Base-by-base conservation (phyloP, 2,888 invertebrate genomes). In the Drosophila eohydei region DNA sequence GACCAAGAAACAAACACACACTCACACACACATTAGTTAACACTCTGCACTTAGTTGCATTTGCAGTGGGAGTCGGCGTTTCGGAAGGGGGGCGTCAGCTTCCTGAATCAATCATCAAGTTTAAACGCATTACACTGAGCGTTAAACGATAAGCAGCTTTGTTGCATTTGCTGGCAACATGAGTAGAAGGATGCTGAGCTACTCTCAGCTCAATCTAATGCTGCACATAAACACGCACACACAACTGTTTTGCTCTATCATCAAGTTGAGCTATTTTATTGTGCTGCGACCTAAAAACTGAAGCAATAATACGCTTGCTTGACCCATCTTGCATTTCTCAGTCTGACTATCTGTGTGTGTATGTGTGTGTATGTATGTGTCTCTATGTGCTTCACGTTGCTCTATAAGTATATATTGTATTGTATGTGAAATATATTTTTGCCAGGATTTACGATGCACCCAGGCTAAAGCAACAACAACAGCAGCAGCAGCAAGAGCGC, bases 91-190 rank as follows among this genome's bases (percentile, higher is more conserved):
- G 26, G 36, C 21, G 4, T 26, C 21, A 26, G 54, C 40, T 51
- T 65, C 44, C 67, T 36, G 68, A 88, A 84, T 84, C 84, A 84
- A 84, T 84, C 89, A 84, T 79, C 84, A 81, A 83, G 74, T 81
- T 88, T 88, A 88, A 84, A 87, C 84, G 84, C 84, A 84, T 84
- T 84, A 88, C 87, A 81, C 70, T 68, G 74, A 83, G 81, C 84
- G 83, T 84, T 86, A 86, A 88, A 73, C 84, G 84, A 88, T 84
- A 84, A 84, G 84, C 89, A 84, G 84, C 84, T 84, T 84, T 88
- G 84, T 81, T 84, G 89, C 84, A 83, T 78, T 71, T 68, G 26
- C 21, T 38, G 55, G 30, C 40, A 65, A 36, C 14, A 36, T 21
- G 14, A 51, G 21, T 16, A 11, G 21, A 7, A 9, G 12, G 51